phyloP scores from a whole-genome alignment of 2,113 vertebrate genomes.

The Gnathonemus longibarbis region DNA sequence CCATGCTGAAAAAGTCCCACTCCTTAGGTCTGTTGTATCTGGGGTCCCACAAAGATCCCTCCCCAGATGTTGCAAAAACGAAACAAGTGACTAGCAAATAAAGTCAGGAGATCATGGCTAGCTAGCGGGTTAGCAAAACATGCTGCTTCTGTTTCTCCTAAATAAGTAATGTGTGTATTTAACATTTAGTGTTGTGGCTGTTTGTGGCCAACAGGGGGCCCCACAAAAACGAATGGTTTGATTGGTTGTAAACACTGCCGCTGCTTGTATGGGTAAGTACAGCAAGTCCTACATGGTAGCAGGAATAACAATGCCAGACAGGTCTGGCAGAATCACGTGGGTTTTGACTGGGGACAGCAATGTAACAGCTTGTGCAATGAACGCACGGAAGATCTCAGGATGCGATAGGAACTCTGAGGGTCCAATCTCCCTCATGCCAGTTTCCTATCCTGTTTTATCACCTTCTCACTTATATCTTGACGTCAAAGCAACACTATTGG shows the following conservation, averaged over 20 bases:
- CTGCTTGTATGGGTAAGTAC: neutral
- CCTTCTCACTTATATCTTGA: neutral
- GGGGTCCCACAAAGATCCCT: neutral
- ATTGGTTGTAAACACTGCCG: neutral
- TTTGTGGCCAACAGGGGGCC: neutral
- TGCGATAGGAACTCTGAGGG: neutral
- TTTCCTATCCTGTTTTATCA: neutral
- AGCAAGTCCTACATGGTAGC: neutral
- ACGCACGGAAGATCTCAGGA: neutral
- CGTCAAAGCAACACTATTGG: neutral
- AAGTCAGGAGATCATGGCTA: neutral
- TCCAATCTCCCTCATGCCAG: neutral
- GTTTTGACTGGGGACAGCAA: neutral
- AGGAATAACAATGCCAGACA: neutral
- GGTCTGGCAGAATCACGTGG: neutral
- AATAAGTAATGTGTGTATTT: neutral
- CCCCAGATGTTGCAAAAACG: neutral
- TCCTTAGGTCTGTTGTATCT: neutral
- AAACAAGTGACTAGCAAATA: neutral
- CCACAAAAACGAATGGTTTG: neutral
- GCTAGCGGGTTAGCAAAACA: neutral
- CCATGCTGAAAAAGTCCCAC: neutral
- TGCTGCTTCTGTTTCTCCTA: neutral
- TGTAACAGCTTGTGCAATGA: neutral
- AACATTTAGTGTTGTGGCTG: neutral